These are phyloP conservation scores for Platycercus adscitus DNA, from an alignment of 2,113 vertebrate genomes.

Conservation along the genomic window DNA sequence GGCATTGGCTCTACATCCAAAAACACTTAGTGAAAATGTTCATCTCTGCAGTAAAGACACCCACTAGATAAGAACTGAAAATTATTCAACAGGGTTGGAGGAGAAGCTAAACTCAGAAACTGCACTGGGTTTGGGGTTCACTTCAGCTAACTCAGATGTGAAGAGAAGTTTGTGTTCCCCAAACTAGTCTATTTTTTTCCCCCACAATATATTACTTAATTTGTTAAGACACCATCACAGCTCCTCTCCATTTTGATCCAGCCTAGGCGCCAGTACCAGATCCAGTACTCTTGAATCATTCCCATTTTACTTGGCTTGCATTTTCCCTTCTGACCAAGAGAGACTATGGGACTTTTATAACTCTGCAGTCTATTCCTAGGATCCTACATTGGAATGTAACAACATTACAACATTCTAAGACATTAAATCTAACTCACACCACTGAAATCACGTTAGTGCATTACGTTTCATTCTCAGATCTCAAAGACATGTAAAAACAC, in stretches of 20 bases:
- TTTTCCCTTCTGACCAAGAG: background rate
- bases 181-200: background rate
- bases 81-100: background rate
- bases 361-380: background rate
- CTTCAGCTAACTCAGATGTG: background rate
- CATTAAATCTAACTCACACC: background rate
- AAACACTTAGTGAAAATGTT: background rate
- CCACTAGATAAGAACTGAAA: background rate
- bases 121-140: background rate
- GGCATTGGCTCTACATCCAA: background rate
- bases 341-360: background rate
- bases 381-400: background rate
- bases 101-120: background rate
- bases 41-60: background rate
- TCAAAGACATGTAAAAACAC: background rate
- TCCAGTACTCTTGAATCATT: background rate
- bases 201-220: background rate
- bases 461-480: background rate
- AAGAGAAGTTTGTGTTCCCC: background rate
- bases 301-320: background rate
- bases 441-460: accelerated
- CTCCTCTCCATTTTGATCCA: background rate
- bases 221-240: background rate
- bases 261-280: background rate
- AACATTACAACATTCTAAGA: background rate